These are phyloP conservation scores for Poecilia latipinna DNA, from an alignment of 2,113 vertebrate species.

Conservation along the genomic window DNA sequence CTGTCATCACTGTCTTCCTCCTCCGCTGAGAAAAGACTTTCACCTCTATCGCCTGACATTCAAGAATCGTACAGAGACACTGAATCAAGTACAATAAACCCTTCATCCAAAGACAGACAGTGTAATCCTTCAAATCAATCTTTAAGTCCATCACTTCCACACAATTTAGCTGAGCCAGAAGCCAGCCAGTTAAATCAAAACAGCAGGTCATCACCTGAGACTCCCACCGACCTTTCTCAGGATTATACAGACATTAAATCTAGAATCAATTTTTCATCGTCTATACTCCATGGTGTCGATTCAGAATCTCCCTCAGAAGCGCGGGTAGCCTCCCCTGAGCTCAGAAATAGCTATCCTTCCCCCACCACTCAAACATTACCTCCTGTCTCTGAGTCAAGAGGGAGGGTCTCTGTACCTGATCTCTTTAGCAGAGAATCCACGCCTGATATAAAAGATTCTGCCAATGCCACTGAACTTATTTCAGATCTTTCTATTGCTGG, in stretches of 20 bases:
- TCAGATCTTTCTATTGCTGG: constrained; percentile 14
- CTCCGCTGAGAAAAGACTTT: constrained; percentile 50
- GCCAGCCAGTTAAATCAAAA: constrained; percentile 23
- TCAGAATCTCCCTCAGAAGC: constrained; percentile 35
- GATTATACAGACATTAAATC: constrained; percentile 45
- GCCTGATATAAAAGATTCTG: constrained; percentile 49
- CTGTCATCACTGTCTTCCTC: constrained; percentile 52
- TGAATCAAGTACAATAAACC: constrained; percentile 42
- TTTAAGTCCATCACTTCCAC: constrained; percentile 42
- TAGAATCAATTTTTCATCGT: constrained; percentile 27
- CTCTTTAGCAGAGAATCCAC: constrained; percentile 70
- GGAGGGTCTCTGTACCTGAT: constrained; percentile 69
- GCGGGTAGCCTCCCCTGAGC: constrained; percentile 28
- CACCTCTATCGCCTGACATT: constrained; percentile 36
- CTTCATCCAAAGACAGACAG: constrained; percentile 36
- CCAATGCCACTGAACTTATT: constrained; percentile 39
- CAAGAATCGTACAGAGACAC: constrained; percentile 25
- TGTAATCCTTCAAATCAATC: constrained; percentile 42
- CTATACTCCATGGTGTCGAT: constrained; percentile 30
- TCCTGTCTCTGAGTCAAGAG: constrained; percentile 52
- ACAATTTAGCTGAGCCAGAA: constrained; percentile 24
- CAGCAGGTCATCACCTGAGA: constrained; percentile 37
- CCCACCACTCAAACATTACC: constrained; percentile 50
- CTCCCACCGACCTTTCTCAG: constrained; percentile 1
- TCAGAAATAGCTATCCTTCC: constrained; percentile 34